Percentiles rank a stretch among this genome's conserved stretches.
These are phyloP conservation scores for Fissipunctia ypsillon DNA, from an alignment of 2,888 invertebrate genomes.

Conservation along the genomic window DNA sequence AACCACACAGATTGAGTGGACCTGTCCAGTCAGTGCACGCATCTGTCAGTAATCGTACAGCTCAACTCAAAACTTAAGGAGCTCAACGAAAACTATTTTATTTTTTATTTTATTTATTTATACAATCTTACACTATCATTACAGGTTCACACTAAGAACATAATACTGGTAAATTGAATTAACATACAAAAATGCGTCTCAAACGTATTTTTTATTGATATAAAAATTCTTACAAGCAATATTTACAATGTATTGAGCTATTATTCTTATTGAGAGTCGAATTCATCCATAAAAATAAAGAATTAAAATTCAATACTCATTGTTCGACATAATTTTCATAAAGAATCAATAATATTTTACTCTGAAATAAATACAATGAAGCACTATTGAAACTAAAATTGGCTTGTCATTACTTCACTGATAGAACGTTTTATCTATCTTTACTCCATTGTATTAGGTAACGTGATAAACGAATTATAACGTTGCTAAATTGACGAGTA, in stretches of 20 bases:
- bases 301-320: constrained; percentile 11
- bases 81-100: no score
- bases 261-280: background rate
- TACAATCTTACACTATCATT: no score
- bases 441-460: no score
- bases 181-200: constrained; percentile 1
- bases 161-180: constrained; percentile 16
- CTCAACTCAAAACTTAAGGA: no score
- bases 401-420: background rate
- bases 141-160: no score
- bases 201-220: constrained; percentile 40
- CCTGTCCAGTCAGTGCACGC: no score
- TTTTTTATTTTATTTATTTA: no score
- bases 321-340: constrained; percentile 24
- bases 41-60: no score
- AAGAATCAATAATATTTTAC: constrained; percentile 14
- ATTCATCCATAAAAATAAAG: background rate
- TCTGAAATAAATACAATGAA: constrained; percentile 12
- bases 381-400: background rate
- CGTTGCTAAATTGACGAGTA: no score
- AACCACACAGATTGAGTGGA: no score
- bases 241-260: constrained; percentile 42
- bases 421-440: background rate
- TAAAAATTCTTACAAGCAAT: constrained; percentile 15
- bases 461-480: no score